phyloP scores from a whole-genome alignment of 2,888 invertebrate genomes.

The Antheraea assamensis region DNA sequence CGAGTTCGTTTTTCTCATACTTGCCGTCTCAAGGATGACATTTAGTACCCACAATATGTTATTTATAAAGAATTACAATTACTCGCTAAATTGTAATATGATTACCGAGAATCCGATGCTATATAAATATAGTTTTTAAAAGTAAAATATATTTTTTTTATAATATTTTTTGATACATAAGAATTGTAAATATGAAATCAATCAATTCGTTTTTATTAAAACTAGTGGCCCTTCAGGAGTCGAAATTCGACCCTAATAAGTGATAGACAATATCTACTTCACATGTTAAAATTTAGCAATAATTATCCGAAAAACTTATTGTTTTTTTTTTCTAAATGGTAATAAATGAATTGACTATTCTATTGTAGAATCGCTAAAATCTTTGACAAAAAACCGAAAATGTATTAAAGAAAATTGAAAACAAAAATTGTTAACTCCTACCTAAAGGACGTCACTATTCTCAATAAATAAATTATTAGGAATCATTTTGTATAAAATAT shows the following conservation, averaged over 20 bases:
- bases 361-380: background rate
- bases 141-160: background rate
- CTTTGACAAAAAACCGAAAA: background rate
- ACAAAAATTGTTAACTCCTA: background rate
- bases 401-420: background rate
- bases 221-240: no score
- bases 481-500: background rate
- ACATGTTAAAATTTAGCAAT: no score
- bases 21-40: conserved; percentile 10
- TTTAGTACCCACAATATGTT: conserved; percentile 13
- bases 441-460: background rate
- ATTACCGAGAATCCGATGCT: background rate
- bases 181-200: no score
- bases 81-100: background rate
- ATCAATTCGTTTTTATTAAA: background rate
- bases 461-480: background rate
- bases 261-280: no score
- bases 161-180: background rate
- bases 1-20: conserved; percentile 13
- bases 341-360: no score
- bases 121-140: background rate
- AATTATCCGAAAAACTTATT: no score
- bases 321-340: no score
- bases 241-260: no score
- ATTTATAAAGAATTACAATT: conserved; percentile 17